Percentiles rank a stretch among this genome's conserved stretches.
Evolutionary conservation across 1,140 invertebrate species (phyloP).

Genomic region (Trissolcus basalis): DNA sequence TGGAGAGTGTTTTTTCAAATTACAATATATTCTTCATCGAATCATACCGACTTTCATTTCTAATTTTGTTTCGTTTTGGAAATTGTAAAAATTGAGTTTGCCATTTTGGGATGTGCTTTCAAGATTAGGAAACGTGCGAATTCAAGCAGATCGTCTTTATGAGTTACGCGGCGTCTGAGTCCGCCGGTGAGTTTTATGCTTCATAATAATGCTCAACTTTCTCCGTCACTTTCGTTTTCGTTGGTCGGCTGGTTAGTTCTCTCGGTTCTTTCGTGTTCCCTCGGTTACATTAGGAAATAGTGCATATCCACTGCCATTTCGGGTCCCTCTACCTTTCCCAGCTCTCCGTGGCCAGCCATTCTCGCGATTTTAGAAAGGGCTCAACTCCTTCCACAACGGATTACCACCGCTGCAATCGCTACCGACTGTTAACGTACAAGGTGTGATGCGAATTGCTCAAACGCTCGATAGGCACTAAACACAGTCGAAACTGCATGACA

Average conservation of each 20-base stretch:
- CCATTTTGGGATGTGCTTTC: not conserved
- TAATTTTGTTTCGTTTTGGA: not conserved
- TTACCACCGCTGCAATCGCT: constrained; percentile 37
- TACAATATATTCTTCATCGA: too few species aligned
- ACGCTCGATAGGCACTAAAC: constrained; percentile 26
- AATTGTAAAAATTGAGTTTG: not conserved
- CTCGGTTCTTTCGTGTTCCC: constrained; percentile 52
- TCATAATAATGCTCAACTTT: constrained; percentile 76
- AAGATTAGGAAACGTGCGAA: constrained; percentile 9
- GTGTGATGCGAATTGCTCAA: constrained; percentile 51
- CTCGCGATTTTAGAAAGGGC: constrained; percentile 72
- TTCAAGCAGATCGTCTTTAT: constrained; percentile 30
- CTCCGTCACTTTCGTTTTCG: constrained; percentile 76
- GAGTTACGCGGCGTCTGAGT: constrained; percentile 26
- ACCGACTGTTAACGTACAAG: constrained; percentile 46
- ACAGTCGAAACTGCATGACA: constrained; percentile 30
- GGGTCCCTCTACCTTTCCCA: constrained; percentile 54
- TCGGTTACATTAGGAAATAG: constrained; percentile 71
- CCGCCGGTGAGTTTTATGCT: constrained; percentile 64
- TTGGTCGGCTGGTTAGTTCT: constrained; percentile 63
- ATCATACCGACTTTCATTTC: too few species aligned
- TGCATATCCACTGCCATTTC: constrained; percentile 64
- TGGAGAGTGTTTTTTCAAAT: not conserved
- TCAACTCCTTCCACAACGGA: constrained; percentile 49
- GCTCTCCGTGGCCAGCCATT: constrained; percentile 58